Conservation (phyloP, 2,797 vertebrate genomes). For the Danio albolineatus region DNA sequence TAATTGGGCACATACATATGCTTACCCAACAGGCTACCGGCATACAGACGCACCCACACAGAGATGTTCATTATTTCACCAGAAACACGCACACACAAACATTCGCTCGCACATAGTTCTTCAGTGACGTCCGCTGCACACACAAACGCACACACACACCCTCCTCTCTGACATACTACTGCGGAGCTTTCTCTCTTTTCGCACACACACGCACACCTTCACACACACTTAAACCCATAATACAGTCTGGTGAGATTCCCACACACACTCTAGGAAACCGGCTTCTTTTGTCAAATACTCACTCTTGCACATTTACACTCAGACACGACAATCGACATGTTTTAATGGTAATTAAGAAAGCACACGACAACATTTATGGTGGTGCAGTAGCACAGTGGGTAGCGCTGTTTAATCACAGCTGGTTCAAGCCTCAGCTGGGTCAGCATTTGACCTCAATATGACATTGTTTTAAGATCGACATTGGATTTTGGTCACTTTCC, state of each 20-base stretch:
- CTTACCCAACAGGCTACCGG: conserved; percentile 28
- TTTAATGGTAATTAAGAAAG: too few species aligned
- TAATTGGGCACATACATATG: conserved; percentile 36
- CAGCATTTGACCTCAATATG: too few species aligned
- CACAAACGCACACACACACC: conserved; percentile 19
- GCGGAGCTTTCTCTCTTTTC: conserved; percentile 19
- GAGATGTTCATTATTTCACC: conserved; percentile 38
- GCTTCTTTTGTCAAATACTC: conserved; percentile 38
- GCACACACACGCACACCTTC: conserved; percentile 40
- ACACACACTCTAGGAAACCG: conserved; percentile 9
- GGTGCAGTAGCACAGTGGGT: too few species aligned
- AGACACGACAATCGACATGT: background rate
- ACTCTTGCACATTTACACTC: conserved; percentile 20
- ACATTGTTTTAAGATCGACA: too few species aligned
- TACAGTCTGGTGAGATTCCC: conserved; percentile 34
- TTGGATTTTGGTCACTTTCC: too few species aligned
- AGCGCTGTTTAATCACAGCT: too few species aligned
- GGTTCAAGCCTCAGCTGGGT: too few species aligned
- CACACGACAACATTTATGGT: too few species aligned
- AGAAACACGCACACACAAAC: conserved; percentile 47
- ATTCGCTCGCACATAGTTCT: conserved; percentile 43
- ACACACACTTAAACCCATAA: conserved; percentile 36
- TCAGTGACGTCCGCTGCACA: conserved; percentile 29
- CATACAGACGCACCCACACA: conserved; percentile 28
- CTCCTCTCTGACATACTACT: conserved; percentile 53